A percentile compares a stretch with the other conserved stretches of the same genome.
phyloP scores from a whole-genome alignment of 2,113 vertebrate genomes.

The Myiopsitta monachus region DNA sequence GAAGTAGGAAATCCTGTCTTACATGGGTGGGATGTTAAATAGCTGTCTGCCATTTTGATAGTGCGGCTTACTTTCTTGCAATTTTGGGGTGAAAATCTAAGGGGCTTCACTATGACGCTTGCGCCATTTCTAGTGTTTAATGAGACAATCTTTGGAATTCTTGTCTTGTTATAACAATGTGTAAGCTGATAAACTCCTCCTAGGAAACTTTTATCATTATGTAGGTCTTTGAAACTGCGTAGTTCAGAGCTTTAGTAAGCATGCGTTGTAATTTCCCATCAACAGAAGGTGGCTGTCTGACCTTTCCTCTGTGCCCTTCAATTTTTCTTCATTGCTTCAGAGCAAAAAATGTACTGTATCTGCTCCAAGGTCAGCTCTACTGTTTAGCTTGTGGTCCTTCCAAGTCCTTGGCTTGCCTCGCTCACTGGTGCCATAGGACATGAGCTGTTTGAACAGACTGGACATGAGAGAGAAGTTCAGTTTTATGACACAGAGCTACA shows the following conservation, averaged over 20 bases:
- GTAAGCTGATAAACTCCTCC: not conserved
- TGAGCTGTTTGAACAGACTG: not conserved
- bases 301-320: not conserved
- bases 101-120: not conserved
- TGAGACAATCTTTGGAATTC: not conserved
- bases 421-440: fast-evolving
- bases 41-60: not conserved
- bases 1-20: constrained; percentile 71
- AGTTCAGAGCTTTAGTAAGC: not conserved
- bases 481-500: not conserved
- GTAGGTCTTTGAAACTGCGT: not conserved
- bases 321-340: not conserved
- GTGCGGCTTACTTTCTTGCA: not conserved
- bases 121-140: not conserved
- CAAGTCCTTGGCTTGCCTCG: not conserved
- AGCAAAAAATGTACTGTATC: not conserved
- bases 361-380: not conserved
- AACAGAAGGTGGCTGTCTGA: not conserved
- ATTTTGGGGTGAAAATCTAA: not conserved
- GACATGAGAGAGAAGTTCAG: not conserved
- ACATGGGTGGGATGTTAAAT: not conserved
- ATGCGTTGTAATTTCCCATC: not conserved
- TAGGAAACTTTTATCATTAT: not conserved
- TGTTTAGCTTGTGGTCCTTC: not conserved
- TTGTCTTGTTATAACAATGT: not conserved